Conservation (phyloP, 2,888 invertebrate genomes). For the Plagiodera versicolora region DNA sequence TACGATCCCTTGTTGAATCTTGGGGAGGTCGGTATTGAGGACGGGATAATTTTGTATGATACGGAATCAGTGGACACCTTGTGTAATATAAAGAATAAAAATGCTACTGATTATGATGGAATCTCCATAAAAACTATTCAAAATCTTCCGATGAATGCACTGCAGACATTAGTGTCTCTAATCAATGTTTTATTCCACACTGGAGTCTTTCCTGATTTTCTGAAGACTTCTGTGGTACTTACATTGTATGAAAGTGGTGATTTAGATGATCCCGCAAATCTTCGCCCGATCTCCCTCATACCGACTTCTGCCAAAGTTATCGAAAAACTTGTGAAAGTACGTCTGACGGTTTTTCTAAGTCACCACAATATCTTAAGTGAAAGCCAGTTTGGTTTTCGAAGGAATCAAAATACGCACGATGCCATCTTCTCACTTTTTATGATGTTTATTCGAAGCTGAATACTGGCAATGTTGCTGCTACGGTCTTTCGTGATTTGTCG, state of each 20-base stretch:
- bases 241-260: neutral
- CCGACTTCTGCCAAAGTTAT: neutral
- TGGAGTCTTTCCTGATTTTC: neutral
- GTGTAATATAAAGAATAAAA: neutral
- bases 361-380: neutral
- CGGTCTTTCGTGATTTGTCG: neutral
- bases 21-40: neutral
- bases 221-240: constrained; percentile 1
- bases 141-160: constrained; percentile 2
- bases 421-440: neutral
- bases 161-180: neutral
- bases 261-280: neutral
- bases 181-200: neutral
- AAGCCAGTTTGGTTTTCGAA: neutral
- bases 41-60: neutral
- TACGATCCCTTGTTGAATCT: neutral
- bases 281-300: neutral
- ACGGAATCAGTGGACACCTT: neutral
- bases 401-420: neutral
- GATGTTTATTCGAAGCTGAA: neutral
- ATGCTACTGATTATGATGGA: constrained; percentile 1
- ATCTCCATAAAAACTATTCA: neutral
- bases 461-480: neutral
- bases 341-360: neutral
- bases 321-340: neutral